These are phyloP conservation scores for Bradynema listronoti DNA, from an alignment of 1,140 invertebrate species.

Conservation along the genomic window DNA sequence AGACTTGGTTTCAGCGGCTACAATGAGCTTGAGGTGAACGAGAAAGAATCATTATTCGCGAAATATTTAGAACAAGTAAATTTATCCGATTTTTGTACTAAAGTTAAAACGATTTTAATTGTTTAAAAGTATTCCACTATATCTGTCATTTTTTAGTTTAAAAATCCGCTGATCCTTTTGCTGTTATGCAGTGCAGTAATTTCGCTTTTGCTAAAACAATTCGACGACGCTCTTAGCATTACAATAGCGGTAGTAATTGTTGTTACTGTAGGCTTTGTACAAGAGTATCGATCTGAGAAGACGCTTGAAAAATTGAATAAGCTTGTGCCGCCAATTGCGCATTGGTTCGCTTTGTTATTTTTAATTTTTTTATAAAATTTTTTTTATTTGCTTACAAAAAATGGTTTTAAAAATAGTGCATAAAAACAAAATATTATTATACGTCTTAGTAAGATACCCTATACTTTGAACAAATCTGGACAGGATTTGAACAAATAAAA, in stretches of 20 bases:
- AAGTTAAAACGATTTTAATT: conserved; percentile 19
- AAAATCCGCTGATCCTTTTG: conserved; percentile 90
- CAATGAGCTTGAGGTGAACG: conserved; percentile 87
- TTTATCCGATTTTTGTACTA: too few species aligned
- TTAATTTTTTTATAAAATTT: too few species aligned
- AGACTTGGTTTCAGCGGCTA: conserved; percentile 63
- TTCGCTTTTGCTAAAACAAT: conserved; percentile 89
- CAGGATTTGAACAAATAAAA: too few species aligned
- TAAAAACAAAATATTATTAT: too few species aligned
- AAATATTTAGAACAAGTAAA: conserved; percentile 89
- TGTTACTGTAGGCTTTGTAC: conserved; percentile 93
- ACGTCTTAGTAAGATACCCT: too few species aligned
- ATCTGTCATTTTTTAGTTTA: conserved; percentile 68
- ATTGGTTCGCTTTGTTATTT: conserved; percentile 62
- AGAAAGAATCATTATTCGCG: conserved; percentile 88
- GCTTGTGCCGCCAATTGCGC: conserved; percentile 72
- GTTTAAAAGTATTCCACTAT: conserved; percentile 23
- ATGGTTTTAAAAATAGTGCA: too few species aligned
- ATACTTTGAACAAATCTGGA: too few species aligned
- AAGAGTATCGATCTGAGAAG: conserved; percentile 97
- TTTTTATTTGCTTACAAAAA: too few species aligned
- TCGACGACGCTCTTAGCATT: conserved; percentile 96
- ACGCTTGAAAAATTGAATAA: conserved; percentile 97
- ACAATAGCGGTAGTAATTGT: conserved; percentile 90
- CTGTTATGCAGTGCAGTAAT: conserved; percentile 89